Evolutionary conservation across 1,140 invertebrate genomes (phyloP), one percentile per base, ranked within the genome.

Genomic region (Nymphalis io): DNA sequence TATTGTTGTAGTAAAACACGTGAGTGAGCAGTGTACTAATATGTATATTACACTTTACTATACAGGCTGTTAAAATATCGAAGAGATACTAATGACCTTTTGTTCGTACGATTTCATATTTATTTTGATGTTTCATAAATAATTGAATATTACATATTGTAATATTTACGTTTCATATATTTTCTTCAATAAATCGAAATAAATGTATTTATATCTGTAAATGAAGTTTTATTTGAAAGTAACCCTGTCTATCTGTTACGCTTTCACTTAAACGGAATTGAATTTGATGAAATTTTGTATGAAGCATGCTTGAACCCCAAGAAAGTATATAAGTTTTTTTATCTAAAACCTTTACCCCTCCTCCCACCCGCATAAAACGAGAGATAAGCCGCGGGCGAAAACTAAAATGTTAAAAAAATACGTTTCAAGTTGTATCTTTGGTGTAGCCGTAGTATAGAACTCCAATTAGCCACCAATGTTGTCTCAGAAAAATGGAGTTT

Each of bases 191-290:
- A 55, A 55, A 55, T 13, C 27, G 46, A 51, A 55, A 55, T 55
- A 55, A 55, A 55, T 55, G 51, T 55, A 21, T 55, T 55, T 55
- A 55, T 55, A 55, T 55, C 51, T 5, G 2, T 55, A 13, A 27
- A 27, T 15, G 20, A 2, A 55, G 23, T 55, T 55, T 55, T 55
- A 55, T 55, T 55, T 55, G 3, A n/a, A n/a, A n/a, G n/a, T n/a
- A n/a, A n/a, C n/a, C n/a, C n/a, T n/a, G n/a, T n/a, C n/a, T n/a
- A n/a, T n/a, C n/a, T n/a, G n/a, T n/a, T n/a, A n/a, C n/a, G n/a
- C n/a, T n/a, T n/a, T n/a, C n/a, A n/a, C n/a, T n/a, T n/a, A n/a
- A n/a, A n/a, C n/a, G n/a, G n/a, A n/a, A n/a, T n/a, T n/a, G n/a
- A n/a, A n/a, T n/a, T n/a, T n/a, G n/a, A n/a, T n/a, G n/a, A n/a